Evolutionary conservation across 2,797 vertebrate genomes (phyloP).

Genomic region (Xerus rutilus): DNA sequence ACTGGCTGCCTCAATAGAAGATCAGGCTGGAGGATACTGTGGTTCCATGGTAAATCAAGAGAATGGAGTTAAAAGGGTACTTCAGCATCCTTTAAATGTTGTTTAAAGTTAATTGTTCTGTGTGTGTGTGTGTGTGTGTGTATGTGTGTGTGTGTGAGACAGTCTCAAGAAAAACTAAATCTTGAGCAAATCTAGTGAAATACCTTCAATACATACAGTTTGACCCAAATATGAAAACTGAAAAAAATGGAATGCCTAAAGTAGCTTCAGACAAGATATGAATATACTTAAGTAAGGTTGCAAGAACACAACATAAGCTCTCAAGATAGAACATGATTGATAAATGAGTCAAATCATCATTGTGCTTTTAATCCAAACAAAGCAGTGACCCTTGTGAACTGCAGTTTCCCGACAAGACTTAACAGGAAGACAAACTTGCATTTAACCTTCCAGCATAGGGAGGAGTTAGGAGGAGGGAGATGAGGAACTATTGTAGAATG

Average conservation of each 20-base stretch:
- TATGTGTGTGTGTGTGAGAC: background rate
- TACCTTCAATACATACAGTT: background rate
- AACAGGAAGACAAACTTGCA: background rate
- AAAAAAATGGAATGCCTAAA: background rate
- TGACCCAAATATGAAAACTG: background rate
- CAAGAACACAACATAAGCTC: background rate
- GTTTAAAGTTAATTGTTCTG: background rate
- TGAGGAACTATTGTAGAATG: background rate
- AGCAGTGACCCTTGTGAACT: background rate
- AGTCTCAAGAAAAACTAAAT: conserved; percentile 17
- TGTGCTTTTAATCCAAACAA: background rate
- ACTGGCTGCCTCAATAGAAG: background rate
- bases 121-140: background rate
- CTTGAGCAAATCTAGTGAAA: conserved; percentile 33
- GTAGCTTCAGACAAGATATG: background rate
- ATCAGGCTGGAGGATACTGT: background rate
- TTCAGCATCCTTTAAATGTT: background rate
- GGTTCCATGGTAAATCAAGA: background rate
- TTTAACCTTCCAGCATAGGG: background rate
- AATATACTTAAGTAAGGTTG: background rate
- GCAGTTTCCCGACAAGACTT: background rate
- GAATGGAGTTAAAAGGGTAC: background rate
- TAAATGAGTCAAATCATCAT: background rate
- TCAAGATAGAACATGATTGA: background rate
- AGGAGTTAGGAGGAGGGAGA: background rate